Evolutionary conservation across 2,888 invertebrate species (phyloP).

Genomic region (Acrocyrtus sp.): DNA sequence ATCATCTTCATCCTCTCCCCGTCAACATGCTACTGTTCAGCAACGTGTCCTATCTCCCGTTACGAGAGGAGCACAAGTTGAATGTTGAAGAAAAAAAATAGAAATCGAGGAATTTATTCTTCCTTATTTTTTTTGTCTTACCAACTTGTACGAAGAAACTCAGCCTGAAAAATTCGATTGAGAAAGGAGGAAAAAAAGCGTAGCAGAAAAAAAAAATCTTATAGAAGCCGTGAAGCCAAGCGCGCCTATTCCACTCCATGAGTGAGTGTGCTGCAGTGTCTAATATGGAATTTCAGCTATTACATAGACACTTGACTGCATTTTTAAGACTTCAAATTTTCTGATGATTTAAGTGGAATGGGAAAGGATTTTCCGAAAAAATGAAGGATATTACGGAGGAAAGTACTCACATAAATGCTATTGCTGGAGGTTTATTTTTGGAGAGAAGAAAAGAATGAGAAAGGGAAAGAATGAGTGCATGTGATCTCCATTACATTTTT

Average conservation of each 20-base stretch:
- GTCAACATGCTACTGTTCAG: conserved; percentile 17
- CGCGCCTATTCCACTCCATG: too few species aligned
- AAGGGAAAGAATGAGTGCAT: too few species aligned
- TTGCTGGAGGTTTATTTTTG: conserved; percentile 47
- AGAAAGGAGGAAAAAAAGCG: too few species aligned
- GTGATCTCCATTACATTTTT: too few species aligned
- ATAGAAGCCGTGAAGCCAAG: too few species aligned
- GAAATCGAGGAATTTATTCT: neutral
- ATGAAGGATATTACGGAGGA: conserved; percentile 50
- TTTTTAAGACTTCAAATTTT: conserved; percentile 45
- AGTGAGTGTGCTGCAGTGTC: too few species aligned
- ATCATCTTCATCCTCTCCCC: conserved; percentile 14
- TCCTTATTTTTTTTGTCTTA: too few species aligned
- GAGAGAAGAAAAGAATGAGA: conserved; percentile 12
- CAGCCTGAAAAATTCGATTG: too few species aligned
- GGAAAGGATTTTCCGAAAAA: conserved; percentile 38
- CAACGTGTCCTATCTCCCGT: conserved; percentile 29
- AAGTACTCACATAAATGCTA: conserved; percentile 36
- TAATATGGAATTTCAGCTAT: too few species aligned
- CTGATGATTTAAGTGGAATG: conserved; percentile 51
- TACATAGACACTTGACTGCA: conserved; percentile 13
- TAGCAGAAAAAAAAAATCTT: too few species aligned
- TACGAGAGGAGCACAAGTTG: conserved; percentile 2
- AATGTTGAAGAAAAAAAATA: conserved; percentile 16
- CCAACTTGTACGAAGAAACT: too few species aligned